Percentiles rank a stretch among this genome's conserved stretches.
phyloP scores from a whole-genome alignment of 2,797 vertebrate genomes.

The Gymnopithys bicolor region DNA sequence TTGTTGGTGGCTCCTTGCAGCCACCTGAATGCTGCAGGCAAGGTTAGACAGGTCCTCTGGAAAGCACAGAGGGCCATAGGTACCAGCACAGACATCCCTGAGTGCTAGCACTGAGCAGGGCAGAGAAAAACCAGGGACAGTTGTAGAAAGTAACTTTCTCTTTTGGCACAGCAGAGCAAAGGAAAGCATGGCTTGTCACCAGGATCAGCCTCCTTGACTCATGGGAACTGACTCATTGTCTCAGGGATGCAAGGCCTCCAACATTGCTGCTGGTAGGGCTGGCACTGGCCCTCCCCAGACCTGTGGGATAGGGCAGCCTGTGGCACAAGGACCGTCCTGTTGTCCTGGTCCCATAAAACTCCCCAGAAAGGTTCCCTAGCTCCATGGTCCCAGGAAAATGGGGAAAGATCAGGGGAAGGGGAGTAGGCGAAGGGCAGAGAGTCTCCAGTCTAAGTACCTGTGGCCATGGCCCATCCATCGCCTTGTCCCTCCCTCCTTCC shows the following conservation, averaged over 20 bases:
- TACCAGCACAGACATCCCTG: background rate
- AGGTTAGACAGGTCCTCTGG: background rate
- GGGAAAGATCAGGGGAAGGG: background rate
- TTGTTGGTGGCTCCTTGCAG: background rate
- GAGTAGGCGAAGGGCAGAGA: background rate
- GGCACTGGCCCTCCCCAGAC: background rate
- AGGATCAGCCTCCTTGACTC: background rate
- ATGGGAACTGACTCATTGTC: background rate
- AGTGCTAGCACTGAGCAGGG: background rate
- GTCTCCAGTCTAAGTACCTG: background rate
- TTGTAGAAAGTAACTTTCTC: constrained; percentile 3
- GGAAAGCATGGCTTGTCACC: background rate
- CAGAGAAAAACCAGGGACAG: background rate
- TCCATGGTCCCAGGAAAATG: rapidly evolving
- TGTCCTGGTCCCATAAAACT: background rate
- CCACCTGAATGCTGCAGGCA: rapidly evolving
- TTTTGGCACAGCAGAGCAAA: background rate
- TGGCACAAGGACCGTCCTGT: background rate
- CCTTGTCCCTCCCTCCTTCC: background rate
- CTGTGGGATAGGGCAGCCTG: background rate
- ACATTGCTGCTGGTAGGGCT: background rate
- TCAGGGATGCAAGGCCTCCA: background rate
- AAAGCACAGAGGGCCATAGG: background rate
- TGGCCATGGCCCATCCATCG: background rate
- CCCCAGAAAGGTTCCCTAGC: background rate